Evolutionary conservation across 2,888 invertebrate genomes (phyloP), one percentile per base, ranked within the genome.

Genomic region (Oxyscelio sp.): DNA sequence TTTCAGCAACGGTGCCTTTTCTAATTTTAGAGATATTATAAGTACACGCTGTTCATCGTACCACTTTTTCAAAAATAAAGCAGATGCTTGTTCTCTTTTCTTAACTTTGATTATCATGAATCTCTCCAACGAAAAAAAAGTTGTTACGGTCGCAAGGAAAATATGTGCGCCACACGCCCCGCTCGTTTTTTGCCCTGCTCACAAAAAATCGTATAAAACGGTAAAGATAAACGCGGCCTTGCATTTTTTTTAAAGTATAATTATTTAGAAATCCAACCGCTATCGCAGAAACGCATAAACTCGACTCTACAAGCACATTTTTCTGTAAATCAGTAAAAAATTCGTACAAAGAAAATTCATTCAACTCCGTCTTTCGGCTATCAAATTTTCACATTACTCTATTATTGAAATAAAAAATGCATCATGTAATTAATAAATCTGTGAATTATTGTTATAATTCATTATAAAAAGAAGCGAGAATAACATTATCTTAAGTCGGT

Each of bases 201-300:
- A 22, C 70, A 78, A 79, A 79, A 71, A 80, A 73, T 59, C 80
- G 56, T 65, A 80, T 80, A 80, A 65, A 80, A 80, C 70, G 9
- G 58, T 58, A 48, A 73, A 80, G 71, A 65, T 80, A 80, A 71
- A 73, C 58, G 71, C 50, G 22, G 52, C 45, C 65, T 40, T 58
- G 50, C 56, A 65, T 65, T 73, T 40, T 71, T 63, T 79, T 71
- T 22, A 21, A 31, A 38, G 59, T 40, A 66, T 79, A 79, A 79
- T 79, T 70, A 71, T 71, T 52, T 56, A 48, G 70, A n/a, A 40
- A 13, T 40, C 40, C 40, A 3, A 40, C 40, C 40, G n/a, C 40
- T n/a, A n/a, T 40, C 5, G 3, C 8, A n/a, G 15, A 34, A 34
- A 34, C 11, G n/a, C 40, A n/a, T n/a, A 40, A 40, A n/a, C 15